phyloP scores from a whole-genome alignment of 92 coral and sea anemone genomes.

The Palythoa caribaeorum region DNA sequence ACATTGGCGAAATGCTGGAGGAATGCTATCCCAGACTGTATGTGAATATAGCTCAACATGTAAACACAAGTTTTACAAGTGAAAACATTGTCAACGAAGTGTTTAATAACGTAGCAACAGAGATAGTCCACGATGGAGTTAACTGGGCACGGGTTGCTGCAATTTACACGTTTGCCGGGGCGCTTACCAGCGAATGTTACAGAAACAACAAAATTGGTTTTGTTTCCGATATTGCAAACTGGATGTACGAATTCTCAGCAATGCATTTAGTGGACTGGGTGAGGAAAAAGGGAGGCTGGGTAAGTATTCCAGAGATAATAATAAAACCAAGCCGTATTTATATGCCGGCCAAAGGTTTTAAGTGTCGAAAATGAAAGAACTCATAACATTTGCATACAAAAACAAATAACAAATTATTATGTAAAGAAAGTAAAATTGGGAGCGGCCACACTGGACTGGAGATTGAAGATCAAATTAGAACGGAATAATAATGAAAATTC shows the following conservation, averaged over 20 bases:
- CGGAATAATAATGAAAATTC: too few relatives aligned
- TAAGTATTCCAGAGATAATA: constrained; percentile 27
- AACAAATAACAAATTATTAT: not conserved
- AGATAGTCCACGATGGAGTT: constrained; percentile 85
- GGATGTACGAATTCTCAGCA: constrained; percentile 93
- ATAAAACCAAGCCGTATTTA: not conserved
- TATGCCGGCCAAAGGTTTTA: not conserved
- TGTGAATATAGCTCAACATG: constrained; percentile 80
- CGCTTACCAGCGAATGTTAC: constrained; percentile 80
- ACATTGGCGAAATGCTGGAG: constrained; percentile 82
- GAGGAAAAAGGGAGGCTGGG: constrained; percentile 87
- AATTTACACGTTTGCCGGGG: constrained; percentile 82
- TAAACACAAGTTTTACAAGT: constrained; percentile 73
- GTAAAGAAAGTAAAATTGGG: not conserved
- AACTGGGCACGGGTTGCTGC: constrained; percentile 92
- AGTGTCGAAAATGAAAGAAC: not conserved
- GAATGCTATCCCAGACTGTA: constrained; percentile 83
- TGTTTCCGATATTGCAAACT: constrained; percentile 74
- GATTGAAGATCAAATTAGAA: not conserved
- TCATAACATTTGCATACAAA: not conserved
- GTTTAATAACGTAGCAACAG: constrained; percentile 78
- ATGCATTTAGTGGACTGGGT: constrained; percentile 86
- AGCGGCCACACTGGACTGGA: not conserved
- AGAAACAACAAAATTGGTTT: constrained; percentile 78
- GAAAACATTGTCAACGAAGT: constrained; percentile 84